Evolutionary conservation across 1,140 invertebrate genomes (phyloP), one percentile per base, ranked within the genome.

Genomic region (Bombus difficillimus): DNA sequence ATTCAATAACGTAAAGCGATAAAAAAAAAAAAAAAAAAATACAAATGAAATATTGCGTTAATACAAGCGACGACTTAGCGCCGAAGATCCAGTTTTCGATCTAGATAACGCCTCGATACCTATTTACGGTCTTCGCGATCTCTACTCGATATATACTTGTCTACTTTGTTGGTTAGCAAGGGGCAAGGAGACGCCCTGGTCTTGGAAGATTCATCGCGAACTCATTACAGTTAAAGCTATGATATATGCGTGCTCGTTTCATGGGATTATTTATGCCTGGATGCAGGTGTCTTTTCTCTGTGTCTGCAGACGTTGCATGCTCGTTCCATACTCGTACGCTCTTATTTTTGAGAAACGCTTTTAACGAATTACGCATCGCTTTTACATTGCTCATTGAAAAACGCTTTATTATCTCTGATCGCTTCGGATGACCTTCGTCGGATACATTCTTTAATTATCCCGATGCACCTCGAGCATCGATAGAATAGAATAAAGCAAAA

Each of bases 1-100:
- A n/a, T 62, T 62, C 28, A 13, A n/a, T n/a, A n/a, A 62, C 0
- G 25, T 62, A n/a, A 62, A n/a, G 10, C 12, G 28, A n/a, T 28
- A 28, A 28, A n/a, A 28, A 59, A 28, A 59, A 25, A n/a, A 9
- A 25, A 2, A 59, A 10, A 3, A 28, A n/a, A n/a, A 13, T 12
- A 62, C 18, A 53, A 53, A 53, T 22, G 47, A 62, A n/a, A 10
- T 12, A n/a, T n/a, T n/a, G 28, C 59, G 28, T 62, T 4, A n/a
- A 62, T n/a, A 25, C 59, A 12, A 47, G 37, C 59, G 15, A 2
- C 28, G 72, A 41, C 39, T 43, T 68, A 64, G 9, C 43, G 64
- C 76, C 73, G 43, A 57, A n/a, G 81, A 83, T 83, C 72, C 81
- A 83, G 81, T 76, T 83, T 57, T 83, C 28, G 73, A 83, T 83